phyloP scores from a whole-genome alignment of 1,140 invertebrate species.

The Tyrophagus putrescentiae region DNA sequence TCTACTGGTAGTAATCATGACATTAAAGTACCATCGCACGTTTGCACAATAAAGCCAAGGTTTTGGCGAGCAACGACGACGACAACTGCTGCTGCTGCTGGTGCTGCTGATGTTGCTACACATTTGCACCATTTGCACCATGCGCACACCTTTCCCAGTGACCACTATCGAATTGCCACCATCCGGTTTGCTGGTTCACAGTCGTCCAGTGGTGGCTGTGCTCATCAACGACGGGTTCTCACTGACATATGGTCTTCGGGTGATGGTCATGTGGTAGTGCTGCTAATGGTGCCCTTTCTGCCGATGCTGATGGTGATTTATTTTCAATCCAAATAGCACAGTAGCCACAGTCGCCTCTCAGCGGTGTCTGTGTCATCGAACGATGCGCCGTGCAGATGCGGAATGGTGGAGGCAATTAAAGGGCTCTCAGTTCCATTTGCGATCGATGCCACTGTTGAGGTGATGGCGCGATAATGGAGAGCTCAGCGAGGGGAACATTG shows the following conservation, averaged over 20 bases:
- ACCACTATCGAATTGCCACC: neutral
- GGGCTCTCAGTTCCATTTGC: too few species aligned
- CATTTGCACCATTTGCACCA: neutral
- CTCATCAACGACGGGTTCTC: neutral
- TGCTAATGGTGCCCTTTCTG: too few species aligned
- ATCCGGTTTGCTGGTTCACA: neutral
- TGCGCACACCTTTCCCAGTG: neutral
- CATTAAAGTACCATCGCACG: neutral
- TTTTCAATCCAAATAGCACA: too few species aligned
- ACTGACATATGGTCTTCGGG: conserved; percentile 7
- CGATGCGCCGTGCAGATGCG: too few species aligned
- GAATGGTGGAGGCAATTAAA: too few species aligned
- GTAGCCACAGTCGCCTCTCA: too few species aligned
- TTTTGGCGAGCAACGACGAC: neutral
- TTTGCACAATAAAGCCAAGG: conserved; percentile 4
- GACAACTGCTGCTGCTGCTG: neutral
- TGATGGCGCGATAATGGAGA: too few species aligned
- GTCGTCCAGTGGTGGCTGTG: too few species aligned
- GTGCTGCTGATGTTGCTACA: neutral
- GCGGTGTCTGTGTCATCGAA: too few species aligned
- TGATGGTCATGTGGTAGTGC: too few species aligned
- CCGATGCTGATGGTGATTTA: conserved; percentile 7
- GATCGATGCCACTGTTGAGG: too few species aligned
- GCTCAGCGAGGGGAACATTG: too few species aligned
- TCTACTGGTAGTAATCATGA: neutral